Evolutionary conservation across 64 coral and sea anemone species (phyloP).

Genomic region (Orbicella faveolata): DNA sequence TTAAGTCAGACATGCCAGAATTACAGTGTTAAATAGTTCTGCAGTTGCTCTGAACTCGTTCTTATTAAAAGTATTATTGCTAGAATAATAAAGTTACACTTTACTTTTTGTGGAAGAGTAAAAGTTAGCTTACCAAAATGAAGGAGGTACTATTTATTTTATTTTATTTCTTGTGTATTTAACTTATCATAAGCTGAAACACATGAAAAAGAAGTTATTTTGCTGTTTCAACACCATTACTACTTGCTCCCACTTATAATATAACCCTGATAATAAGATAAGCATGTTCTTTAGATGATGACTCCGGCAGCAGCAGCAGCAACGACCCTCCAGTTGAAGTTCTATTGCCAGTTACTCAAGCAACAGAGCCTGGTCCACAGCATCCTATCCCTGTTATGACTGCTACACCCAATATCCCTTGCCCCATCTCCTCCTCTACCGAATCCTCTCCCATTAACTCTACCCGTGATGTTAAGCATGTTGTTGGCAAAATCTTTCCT

Average conservation of each 20-base stretch:
- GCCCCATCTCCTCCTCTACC: neutral
- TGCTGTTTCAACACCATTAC: neutral
- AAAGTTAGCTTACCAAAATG: no score
- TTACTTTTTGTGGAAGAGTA: no score
- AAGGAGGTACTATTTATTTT: no score
- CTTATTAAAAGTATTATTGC: no score
- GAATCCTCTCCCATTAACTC: neutral
- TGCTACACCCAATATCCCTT: no score
- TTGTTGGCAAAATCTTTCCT: slow-evolving; percentile 2
- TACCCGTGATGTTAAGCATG: neutral
- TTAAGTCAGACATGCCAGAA: neutral
- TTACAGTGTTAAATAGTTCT: neutral
- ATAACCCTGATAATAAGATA: neutral
- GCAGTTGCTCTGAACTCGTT: no score
- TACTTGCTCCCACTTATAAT: neutral
- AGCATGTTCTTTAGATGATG: neutral
- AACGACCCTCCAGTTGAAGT: neutral
- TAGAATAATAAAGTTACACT: no score
- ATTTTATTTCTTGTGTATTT: no score
- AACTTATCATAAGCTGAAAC: no score
- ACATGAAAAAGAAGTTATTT: no score
- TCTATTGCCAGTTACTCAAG: neutral
- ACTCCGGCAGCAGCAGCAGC: no score
- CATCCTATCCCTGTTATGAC: neutral
- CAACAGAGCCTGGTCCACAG: neutral